These are phyloP conservation scores for Coluber constrictor DNA, from an alignment of 2,797 vertebrate genomes.

Conservation along the genomic window DNA sequence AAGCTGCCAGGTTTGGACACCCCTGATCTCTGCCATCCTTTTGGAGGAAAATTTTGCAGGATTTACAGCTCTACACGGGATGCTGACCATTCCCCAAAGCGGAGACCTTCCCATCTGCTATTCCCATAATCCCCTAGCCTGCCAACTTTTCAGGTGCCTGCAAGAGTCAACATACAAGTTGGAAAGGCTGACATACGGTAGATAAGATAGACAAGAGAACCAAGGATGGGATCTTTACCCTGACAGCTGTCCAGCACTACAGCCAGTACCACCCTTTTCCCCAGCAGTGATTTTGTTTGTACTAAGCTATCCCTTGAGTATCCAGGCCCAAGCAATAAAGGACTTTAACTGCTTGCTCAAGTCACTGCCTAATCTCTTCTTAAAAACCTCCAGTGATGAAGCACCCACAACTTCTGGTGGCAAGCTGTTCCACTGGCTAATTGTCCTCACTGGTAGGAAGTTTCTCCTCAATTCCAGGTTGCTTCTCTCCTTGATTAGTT, in stretches of 20 bases:
- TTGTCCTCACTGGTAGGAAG: no score
- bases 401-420: no score
- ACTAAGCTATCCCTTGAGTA: background rate
- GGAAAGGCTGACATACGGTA: background rate
- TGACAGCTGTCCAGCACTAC: background rate
- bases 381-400: no score
- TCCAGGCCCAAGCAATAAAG: background rate
- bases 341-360: background rate
- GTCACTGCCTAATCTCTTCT: no score
- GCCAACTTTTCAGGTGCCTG: background rate
- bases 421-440: no score
- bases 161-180: background rate
- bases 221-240: background rate
- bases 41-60: background rate
- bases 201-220: background rate
- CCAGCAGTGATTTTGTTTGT: background rate
- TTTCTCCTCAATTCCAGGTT: no score
- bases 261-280: background rate
- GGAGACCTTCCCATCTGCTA: background rate
- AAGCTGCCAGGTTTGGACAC: no score
- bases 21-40: background rate
- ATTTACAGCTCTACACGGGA: background rate
- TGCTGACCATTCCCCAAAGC: background rate
- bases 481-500: no score
- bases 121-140: background rate